Evolutionary conservation across 2,888 invertebrate genomes (phyloP).

Genomic region (Meteorus colon): DNA sequence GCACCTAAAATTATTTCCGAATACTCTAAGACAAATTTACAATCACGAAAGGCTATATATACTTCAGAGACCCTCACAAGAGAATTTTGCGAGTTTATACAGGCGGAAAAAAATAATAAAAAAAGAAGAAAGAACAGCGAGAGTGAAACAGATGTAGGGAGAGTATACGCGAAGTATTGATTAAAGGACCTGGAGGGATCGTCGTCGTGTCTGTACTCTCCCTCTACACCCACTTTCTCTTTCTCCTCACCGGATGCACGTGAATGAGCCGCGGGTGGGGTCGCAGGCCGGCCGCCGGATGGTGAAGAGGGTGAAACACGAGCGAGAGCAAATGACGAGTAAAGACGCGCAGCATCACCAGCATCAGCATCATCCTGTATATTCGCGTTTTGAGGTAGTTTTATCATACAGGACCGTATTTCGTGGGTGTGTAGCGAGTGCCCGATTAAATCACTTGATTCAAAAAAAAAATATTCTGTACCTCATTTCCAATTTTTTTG

Average conservation of each 20-base stretch:
- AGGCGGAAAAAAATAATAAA: not conserved
- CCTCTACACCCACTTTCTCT: slow-evolving; percentile 28
- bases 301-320: not conserved
- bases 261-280: slow-evolving; percentile 46
- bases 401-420: too few relatives aligned
- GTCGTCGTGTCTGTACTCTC: slow-evolving; percentile 23
- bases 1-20: too few relatives aligned
- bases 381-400: not conserved
- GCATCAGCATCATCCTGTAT: not conserved
- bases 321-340: not conserved
- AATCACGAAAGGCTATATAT: too few relatives aligned
- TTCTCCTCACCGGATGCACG: slow-evolving; percentile 51
- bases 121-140: not conserved
- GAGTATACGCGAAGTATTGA: slow-evolving; percentile 61
- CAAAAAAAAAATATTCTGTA: too few relatives aligned
- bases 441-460: too few relatives aligned
- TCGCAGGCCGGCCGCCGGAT: not conserved
- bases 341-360: not conserved
- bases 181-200: slow-evolving; percentile 63
- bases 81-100: slow-evolving; percentile 6
- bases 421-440: not conserved
- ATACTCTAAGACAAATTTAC: too few relatives aligned
- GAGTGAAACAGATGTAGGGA: slow-evolving; percentile 23
- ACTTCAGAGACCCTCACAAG: not conserved
- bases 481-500: too few relatives aligned